Percentiles rank a stretch among this genome's conserved stretches.
Evolutionary conservation across 2,797 vertebrate genomes (phyloP).

Genomic region (Characodon lateralis): DNA sequence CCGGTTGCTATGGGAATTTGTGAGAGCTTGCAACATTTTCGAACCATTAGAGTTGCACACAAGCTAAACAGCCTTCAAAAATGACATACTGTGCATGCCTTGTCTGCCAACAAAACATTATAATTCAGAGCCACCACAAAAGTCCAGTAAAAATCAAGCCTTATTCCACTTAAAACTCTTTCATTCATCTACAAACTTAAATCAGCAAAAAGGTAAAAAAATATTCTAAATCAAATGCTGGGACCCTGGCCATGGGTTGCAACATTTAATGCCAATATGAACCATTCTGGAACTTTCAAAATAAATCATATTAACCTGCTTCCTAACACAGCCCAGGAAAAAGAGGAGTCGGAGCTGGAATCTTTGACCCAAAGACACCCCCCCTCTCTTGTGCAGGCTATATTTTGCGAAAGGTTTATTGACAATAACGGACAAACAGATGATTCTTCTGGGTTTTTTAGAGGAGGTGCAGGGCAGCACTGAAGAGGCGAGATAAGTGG

Average conservation of each 20-base stretch:
- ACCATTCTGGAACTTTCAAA: too few relatives aligned
- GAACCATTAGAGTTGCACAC: neutral
- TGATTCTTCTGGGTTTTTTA: neutral
- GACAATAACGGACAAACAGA: neutral
- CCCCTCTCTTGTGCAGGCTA: neutral
- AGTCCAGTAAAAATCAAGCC: neutral
- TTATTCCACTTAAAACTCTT: neutral
- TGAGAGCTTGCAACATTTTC: conserved; percentile 1
- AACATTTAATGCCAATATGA: too few relatives aligned
- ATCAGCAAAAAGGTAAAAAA: neutral
- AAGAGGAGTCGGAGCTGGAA: too few relatives aligned
- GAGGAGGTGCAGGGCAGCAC: neutral
- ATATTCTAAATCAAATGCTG: neutral
- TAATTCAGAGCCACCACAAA: neutral
- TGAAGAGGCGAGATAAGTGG: conserved; percentile 1
- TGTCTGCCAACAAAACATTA: neutral
- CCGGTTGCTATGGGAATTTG: neutral
- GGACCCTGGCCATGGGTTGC: too few relatives aligned
- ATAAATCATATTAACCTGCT: too few relatives aligned
- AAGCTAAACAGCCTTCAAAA: neutral
- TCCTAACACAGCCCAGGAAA: too few relatives aligned
- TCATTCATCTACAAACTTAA: neutral
- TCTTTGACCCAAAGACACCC: too few relatives aligned
- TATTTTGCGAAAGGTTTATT: neutral
- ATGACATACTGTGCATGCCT: neutral